Base-by-base conservation (phyloP, 2,113 vertebrate genomes). In the Petromus typicus region DNA sequence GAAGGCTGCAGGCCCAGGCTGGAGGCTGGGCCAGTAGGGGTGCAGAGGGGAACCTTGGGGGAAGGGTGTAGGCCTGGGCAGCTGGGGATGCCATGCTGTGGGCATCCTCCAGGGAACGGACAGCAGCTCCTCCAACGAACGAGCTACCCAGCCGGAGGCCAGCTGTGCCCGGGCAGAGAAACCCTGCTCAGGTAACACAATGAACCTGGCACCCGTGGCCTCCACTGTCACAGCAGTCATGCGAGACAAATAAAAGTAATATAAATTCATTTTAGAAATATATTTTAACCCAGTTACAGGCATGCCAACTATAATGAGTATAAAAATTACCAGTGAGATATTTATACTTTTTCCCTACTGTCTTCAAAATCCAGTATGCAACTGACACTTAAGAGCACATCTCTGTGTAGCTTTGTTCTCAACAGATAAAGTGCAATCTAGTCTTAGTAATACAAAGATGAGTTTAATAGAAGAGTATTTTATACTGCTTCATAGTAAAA, bases 391-490 rank as follows among this genome's bases (percentile, higher is more conserved):
- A 17, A 30, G 27, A 89, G 59, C 48, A 75, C 9, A 85, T 45
- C 56, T n/a, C 37, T 75, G n/a, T 51, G 56, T 67, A 75, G 61
- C 40, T 82, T 20, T 37, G 16, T n/a, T 16, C 90, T 73, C 86
- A 66, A 80, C 13, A 57, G 37, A 48, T 86, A 43, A 81, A 78
- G 73, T 91, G 61, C 95, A 91, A 54, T 90, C 22, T 48, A 78
- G 69, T 76, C 10, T 83, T 54, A 57, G 8, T 48, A 51, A 59
- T 66, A 57, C n/a, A 61, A 64, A 66, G 9, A 32, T 67, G 43
- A 27, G 2, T 32, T 51, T 56, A 87, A 20, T 25, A 34, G 37
- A 43, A 91, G 63, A 37, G 48, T 2, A 40, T 32, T 20, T 43
- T 48, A 56, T 64, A 69, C 16, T 43, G 54, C 14, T 51, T 86